A percentile compares a stretch with the other conserved stretches of the same genome.
These are phyloP conservation scores for Aegithalos caudatus DNA, from an alignment of 2,113 vertebrate genomes.

Conservation along the genomic window DNA sequence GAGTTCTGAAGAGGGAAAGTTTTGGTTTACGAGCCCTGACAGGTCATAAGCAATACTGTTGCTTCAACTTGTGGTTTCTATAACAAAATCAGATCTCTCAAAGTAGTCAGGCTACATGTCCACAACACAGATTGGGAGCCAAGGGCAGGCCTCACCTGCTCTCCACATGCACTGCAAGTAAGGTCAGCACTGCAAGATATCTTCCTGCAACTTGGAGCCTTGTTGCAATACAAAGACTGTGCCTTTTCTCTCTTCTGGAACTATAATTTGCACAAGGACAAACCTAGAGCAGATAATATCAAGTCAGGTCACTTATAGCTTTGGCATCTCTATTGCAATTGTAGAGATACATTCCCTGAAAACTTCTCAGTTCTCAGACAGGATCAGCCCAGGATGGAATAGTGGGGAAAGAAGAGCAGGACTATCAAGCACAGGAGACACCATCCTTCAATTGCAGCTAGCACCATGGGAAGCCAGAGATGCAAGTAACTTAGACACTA, in stretches of 20 bases:
- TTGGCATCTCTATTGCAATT: neutral
- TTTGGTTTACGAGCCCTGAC: neutral
- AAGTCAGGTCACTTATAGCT: neutral
- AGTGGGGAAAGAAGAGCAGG: neutral
- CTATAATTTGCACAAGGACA: neutral
- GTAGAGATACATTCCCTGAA: neutral
- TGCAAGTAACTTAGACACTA: neutral
- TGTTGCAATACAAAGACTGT: neutral
- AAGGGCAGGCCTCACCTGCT: neutral
- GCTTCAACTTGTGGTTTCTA: neutral
- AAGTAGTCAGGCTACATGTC: neutral
- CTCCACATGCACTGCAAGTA: neutral
- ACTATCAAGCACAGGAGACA: neutral
- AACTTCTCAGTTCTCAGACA: neutral
- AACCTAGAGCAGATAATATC: neutral
- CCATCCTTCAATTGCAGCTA: neutral
- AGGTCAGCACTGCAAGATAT: neutral
- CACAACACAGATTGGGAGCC: fast-evolving
- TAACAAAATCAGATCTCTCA: neutral
- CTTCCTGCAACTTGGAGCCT: neutral
- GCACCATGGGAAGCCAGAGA: neutral
- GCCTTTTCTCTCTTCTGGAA: neutral
- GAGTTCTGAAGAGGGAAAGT: neutral
- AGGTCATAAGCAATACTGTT: neutral
- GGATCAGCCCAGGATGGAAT: neutral